These are phyloP conservation scores for Antheraea mylitta DNA, from an alignment of 1,140 invertebrate genomes.

Conservation along the genomic window DNA sequence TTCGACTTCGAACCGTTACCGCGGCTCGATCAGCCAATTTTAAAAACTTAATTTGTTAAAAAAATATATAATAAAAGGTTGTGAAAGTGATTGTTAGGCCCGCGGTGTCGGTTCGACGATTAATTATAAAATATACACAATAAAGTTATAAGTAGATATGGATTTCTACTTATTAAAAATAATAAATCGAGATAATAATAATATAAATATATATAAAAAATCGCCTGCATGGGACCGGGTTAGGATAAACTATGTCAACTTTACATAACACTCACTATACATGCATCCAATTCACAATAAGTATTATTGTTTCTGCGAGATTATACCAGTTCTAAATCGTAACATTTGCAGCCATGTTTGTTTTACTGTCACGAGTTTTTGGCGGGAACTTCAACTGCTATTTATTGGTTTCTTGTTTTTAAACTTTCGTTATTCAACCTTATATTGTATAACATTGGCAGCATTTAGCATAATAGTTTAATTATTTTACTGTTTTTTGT, in stretches of 20 bases:
- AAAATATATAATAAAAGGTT: constrained; percentile 65
- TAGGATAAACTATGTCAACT: neutral
- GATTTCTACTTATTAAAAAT: constrained; percentile 36
- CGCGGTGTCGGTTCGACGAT: constrained; percentile 51
- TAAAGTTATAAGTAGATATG: constrained; percentile 52
- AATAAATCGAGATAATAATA: constrained; percentile 35
- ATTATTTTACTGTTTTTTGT: no score
- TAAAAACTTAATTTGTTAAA: constrained; percentile 65
- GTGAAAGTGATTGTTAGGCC: constrained; percentile 61
- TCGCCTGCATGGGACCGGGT: constrained; percentile 61
- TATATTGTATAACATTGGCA: no score
- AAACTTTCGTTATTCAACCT: no score
- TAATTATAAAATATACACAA: constrained; percentile 54
- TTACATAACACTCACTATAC: no score
- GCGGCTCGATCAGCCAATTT: constrained; percentile 65
- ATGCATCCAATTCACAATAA: no score
- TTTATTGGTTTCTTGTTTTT: no score
- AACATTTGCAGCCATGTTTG: no score
- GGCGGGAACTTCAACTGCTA: no score
- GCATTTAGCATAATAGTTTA: no score
- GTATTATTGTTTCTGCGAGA: no score
- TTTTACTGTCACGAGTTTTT: no score
- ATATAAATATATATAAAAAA: constrained; percentile 36
- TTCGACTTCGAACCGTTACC: constrained; percentile 38
- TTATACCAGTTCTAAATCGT: no score